Evolutionary conservation across 2,888 invertebrate species (phyloP), one percentile per base, ranked within the genome.

Genomic region (Drosophila anomelani): DNA sequence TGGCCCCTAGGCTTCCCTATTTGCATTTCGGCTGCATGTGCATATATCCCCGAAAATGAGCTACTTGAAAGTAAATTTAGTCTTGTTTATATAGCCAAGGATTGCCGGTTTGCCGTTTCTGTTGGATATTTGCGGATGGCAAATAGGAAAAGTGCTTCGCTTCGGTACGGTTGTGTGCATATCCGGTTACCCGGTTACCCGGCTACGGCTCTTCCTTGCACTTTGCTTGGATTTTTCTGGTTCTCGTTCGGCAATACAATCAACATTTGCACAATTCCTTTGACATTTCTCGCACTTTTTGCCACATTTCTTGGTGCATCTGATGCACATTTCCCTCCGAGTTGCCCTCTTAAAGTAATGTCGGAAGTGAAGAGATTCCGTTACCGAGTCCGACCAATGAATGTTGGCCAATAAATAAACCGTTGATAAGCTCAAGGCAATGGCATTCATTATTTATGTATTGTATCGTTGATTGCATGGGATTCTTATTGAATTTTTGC

Each of bases 391-490:
- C 54, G 58, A 54, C 44, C 38, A 36, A 38, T 43, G 53, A 39
- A 57, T 75, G 77, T 63, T 79, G 83, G 63, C 76, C 83, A 84
- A 84, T 85, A 84, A 89, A 85, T 85, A 84, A 89, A 70, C 72
- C 89, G 73, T 85, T 89, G 89, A 84, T 84, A 89, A 87, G 86
- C 84, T 75, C 70, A 71, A 79, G 74, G 89, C 89, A 79, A 70
- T 89, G 89, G 85, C 75, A 89, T 84, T 87, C 89, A 85, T 89
- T 89, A 73, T 77, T 79, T 76, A 81, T 81, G 80, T 89, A 85
- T 83, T 83, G 89, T 69, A 63, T 71, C 81, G 70, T 71, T 89
- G 89, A 83, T 83, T 83, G 89, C 85, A 77, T 75, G 61, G 73
- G 43, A 61, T 57, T 76, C 69, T 69, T 73, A 76, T 72, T 72